Conservation (phyloP, 2,113 vertebrate species). For the Oryctolagus cuniculus region DNA sequence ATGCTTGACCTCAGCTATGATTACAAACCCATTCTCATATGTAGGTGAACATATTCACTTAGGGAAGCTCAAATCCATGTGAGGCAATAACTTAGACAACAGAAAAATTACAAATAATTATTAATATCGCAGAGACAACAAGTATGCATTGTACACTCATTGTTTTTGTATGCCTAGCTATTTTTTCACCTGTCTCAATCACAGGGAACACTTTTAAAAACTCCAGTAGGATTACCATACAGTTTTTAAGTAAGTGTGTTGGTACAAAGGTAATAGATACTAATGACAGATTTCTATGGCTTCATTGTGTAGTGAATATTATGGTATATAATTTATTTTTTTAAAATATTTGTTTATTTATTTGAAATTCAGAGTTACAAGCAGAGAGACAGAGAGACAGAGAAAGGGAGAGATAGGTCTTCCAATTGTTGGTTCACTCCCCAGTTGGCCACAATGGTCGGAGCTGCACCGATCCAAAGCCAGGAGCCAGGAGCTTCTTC, state of each 20-base stretch:
- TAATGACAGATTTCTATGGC: not conserved
- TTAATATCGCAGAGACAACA: not conserved
- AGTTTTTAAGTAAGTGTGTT: not conserved
- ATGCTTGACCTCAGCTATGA: not conserved
- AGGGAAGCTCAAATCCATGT: not conserved
- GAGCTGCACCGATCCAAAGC: no score
- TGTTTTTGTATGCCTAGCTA: not conserved
- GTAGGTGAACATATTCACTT: not conserved
- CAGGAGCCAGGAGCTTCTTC: no score
- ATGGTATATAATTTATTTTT: not conserved
- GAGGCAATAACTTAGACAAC: not conserved
- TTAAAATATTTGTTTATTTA: no score
- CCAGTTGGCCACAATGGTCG: no score
- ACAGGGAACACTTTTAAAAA: not conserved
- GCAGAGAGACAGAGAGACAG: no score
- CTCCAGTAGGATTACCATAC: not conserved
- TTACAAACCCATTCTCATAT: not conserved
- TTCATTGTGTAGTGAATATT: not conserved
- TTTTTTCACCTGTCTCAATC: not conserved
- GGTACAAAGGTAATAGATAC: not conserved
- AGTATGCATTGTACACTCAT: not conserved
- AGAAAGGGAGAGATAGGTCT: no score
- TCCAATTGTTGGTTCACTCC: no score
- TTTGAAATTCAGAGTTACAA: no score
- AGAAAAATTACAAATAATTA: not conserved